Evolutionary conservation across 2,113 vertebrate genomes (phyloP).

Genomic region (Ciconia stormi): DNA sequence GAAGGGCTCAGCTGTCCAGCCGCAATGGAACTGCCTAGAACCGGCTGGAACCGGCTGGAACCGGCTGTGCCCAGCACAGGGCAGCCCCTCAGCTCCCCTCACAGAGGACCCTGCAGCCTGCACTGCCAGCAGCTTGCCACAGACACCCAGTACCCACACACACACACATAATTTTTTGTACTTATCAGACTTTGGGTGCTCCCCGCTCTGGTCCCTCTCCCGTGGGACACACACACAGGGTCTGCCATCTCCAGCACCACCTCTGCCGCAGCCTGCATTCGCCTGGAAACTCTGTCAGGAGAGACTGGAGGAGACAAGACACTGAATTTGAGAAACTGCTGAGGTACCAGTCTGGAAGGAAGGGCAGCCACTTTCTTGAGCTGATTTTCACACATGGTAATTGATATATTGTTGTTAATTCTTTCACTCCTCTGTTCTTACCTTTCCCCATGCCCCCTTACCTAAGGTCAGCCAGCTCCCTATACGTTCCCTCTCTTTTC

Average conservation of each 20-base stretch:
- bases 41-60: background rate
- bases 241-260: too few relatives aligned
- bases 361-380: background rate
- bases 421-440: background rate
- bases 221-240: background rate
- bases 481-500: background rate
- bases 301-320: too few relatives aligned
- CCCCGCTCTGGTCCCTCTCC: background rate
- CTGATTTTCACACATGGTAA: background rate
- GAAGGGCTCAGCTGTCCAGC: background rate
- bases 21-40: too few relatives aligned
- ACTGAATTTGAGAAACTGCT: background rate
- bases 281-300: background rate
- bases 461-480: background rate
- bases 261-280: background rate
- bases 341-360: background rate
- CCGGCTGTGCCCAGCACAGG: too few relatives aligned
- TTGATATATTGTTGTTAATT: background rate
- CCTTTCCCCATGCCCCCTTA: background rate
- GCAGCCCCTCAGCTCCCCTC: background rate
- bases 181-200: too few relatives aligned
- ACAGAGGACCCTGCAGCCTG: background rate
- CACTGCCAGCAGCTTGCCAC: background rate
- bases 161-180: too few relatives aligned
- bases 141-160: background rate